Evolutionary conservation across 2,797 vertebrate genomes (phyloP).

Genomic region (Malacoraja senta): DNA sequence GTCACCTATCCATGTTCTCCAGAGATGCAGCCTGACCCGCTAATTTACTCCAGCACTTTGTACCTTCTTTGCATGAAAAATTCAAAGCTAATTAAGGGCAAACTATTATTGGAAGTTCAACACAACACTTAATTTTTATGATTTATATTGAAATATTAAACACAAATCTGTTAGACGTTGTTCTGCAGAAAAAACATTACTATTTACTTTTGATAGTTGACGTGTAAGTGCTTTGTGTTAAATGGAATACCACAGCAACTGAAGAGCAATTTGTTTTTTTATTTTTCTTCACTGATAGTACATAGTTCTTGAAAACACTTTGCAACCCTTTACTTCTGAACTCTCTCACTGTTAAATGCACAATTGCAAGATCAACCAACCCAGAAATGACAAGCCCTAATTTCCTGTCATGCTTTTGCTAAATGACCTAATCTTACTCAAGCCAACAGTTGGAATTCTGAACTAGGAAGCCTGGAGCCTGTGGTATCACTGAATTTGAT

Average conservation of each 20-base stretch:
- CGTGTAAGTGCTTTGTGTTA: too few species aligned
- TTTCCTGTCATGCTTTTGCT: background rate
- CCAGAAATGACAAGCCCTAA: background rate
- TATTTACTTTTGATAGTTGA: background rate
- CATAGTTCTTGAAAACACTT: background rate
- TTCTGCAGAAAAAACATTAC: background rate
- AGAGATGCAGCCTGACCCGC: too few species aligned
- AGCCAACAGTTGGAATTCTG: background rate
- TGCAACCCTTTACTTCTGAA: background rate
- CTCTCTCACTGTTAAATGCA: background rate
- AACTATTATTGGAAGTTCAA: conserved; percentile 7
- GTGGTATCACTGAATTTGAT: background rate
- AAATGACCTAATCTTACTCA: background rate
- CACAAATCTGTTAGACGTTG: background rate
- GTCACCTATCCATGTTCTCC: too few species aligned
- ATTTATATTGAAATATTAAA: background rate
- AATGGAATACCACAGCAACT: background rate
- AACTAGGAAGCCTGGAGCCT: background rate
- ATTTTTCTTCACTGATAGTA: background rate
- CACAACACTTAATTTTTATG: background rate
- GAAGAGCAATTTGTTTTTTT: background rate
- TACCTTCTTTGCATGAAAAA: background rate
- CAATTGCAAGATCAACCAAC: background rate
- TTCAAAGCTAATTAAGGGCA: background rate
- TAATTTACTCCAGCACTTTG: too few species aligned